Conservation (phyloP, 1,140 invertebrate species). For the Hirudo medicinalis region DNA sequence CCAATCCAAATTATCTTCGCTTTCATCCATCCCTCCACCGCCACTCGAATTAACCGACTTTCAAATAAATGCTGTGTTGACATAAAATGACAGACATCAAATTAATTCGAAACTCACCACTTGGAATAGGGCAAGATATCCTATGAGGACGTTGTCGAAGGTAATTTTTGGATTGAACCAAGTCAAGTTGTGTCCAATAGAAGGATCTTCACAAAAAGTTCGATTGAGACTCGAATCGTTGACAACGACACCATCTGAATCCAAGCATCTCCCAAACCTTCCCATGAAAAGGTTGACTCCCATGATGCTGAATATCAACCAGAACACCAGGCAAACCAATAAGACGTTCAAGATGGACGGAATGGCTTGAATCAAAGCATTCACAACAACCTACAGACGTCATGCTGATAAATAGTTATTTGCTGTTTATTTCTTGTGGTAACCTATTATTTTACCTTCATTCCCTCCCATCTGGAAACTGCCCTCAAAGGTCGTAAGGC, state of each 20-base stretch:
- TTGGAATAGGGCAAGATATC: conserved; percentile 93
- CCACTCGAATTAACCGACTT: not conserved
- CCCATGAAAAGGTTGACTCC: conserved; percentile 75
- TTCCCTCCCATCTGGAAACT: conserved; percentile 85
- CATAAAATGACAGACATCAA: not conserved
- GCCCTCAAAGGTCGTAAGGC: conserved; percentile 75
- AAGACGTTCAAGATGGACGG: conserved; percentile 15
- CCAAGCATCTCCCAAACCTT: conserved; percentile 82
- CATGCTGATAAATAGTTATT: not conserved
- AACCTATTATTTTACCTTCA: conserved; percentile 59
- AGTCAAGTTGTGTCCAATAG: conserved; percentile 55
- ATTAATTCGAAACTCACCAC: conserved; percentile 45
- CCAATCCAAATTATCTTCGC: not conserved
- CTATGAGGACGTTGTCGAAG: conserved; percentile 94
- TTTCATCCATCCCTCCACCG: not conserved
- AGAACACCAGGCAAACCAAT: conserved; percentile 72
- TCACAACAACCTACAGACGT: conserved; percentile 68
- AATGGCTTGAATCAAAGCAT: conserved; percentile 82
- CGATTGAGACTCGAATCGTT: conserved; percentile 24
- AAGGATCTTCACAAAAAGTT: conserved; percentile 48
- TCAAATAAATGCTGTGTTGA: not conserved
- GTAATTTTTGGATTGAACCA: conserved; percentile 96
- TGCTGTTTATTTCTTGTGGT: not conserved
- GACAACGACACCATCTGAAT: conserved; percentile 44
- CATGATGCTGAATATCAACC: conserved; percentile 83